These are phyloP conservation scores for Metacarcinus magister DNA, from an alignment of 2,888 invertebrate species.

Conservation along the genomic window DNA sequence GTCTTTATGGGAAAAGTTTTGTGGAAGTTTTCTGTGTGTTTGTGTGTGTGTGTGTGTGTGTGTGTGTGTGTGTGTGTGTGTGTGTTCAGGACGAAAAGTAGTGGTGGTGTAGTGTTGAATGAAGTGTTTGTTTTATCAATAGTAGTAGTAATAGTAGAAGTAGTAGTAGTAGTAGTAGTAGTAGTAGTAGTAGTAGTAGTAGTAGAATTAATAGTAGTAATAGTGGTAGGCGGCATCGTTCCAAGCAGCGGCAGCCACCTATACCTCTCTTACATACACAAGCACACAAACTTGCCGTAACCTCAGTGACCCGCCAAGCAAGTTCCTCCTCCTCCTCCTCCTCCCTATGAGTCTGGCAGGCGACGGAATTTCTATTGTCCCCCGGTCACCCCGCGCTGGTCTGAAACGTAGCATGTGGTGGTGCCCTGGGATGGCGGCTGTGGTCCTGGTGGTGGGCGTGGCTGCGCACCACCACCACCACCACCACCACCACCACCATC, in stretches of 20 bases:
- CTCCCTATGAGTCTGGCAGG: constrained; percentile 8
- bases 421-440: neutral
- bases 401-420: neutral
- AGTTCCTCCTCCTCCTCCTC: constrained; percentile 22
- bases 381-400: neutral
- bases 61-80: neutral
- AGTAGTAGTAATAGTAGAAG: no score
- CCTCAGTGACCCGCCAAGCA: constrained; percentile 2
- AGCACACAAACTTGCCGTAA: neutral
- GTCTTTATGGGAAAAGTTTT: constrained; percentile 11
- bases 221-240: neutral
- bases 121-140: no score
- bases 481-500: neutral
- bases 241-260: no score
- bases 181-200: neutral
- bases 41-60: constrained; percentile 5
- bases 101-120: no score
- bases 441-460: neutral
- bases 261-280: neutral
- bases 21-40: neutral
- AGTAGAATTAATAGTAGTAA: neutral
- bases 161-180: neutral
- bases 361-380: neutral
- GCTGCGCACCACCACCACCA: neutral
- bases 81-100: neutral